Base-by-base conservation (phyloP, 1,140 invertebrate genomes). In the Neodiprion virginianus region DNA sequence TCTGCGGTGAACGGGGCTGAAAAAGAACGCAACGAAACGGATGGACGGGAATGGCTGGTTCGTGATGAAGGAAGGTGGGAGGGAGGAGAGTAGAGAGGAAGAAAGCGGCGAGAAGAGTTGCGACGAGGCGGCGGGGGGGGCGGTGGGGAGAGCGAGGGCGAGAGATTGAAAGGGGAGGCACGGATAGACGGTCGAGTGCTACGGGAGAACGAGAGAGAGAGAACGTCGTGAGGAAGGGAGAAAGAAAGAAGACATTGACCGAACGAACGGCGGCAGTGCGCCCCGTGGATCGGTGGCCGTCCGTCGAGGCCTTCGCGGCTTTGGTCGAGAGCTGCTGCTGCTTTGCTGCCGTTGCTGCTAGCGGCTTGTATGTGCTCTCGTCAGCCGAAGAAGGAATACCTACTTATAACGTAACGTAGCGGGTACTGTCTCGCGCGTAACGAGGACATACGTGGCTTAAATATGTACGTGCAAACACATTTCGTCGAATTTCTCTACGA, bases 221-320 rank as follows among this genome's bases (percentile, higher is more conserved):
- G 67, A n/a, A 72, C 69, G 77, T 67, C 69, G 76, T 77, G 74
- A 74, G 73, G 75, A 81, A 83, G 79, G 79, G 79, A 81, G 78
- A 79, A 77, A 77, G 77, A 79, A 82, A 82, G 79, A 83, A 88
- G 87, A 88, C 87, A 88, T 87, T 88, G 87, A 87, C 87, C 87
- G 87, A 87, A 86, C 81, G 80, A 84, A 84, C 80, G 86, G 82
- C 84, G 83, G 82, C 79, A 76, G 21, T 21, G 67, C 84, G 78
- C 82, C 84, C 85, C 53, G 53, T 61, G 53, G 53, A 12, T 17
- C 53, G 53, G 11, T 12, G 53, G n/a, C n/a, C 53, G 53, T 17
- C 53, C 53, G 53, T 83, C 70, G 81, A 82, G 82, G 80, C 83
- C 82, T 83, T 72, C 81, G 78, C 79, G 78, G 21, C 73, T 14